phyloP scores from a whole-genome alignment of 2,797 vertebrate species.

The Pseudomugil gertrudae region DNA sequence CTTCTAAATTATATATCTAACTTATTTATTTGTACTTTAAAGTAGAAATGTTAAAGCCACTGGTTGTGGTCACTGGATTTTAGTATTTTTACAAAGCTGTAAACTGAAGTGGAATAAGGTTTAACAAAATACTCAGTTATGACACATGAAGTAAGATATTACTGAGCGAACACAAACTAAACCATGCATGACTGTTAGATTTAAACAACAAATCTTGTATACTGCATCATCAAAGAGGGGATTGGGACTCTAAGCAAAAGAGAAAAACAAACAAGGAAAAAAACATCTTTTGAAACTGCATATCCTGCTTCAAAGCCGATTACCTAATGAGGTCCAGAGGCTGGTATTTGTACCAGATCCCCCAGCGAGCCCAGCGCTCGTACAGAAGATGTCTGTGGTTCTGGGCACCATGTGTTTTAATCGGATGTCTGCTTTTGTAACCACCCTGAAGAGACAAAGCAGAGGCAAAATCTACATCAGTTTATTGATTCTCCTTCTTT shows the following conservation, averaged over 20 bases:
- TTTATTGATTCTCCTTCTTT: background rate
- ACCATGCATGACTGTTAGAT: slow-evolving; percentile 9
- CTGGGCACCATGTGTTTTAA: slow-evolving; percentile 95
- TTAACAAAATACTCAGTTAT: slow-evolving; percentile 23
- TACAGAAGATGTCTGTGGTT: slow-evolving; percentile 98
- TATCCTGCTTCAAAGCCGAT: slow-evolving; percentile 20
- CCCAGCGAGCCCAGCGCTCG: slow-evolving; percentile 98
- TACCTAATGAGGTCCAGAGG: slow-evolving; percentile 98
- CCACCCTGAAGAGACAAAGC: slow-evolving; percentile 84
- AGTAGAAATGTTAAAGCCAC: background rate
- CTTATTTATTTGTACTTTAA: slow-evolving; percentile 11
- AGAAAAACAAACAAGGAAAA: background rate
- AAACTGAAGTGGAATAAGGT: slow-evolving; percentile 2
- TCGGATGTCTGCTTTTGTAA: slow-evolving; percentile 94
- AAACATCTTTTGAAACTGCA: slow-evolving; percentile 6
- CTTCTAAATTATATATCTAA: background rate
- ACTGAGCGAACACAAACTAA: background rate
- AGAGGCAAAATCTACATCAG: background rate
- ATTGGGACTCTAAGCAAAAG: background rate
- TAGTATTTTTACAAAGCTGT: background rate
- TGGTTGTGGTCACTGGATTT: slow-evolving; percentile 6
- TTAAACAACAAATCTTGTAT: slow-evolving; percentile 12
- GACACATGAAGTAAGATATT: background rate
- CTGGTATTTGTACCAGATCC: slow-evolving; percentile 99
- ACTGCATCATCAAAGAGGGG: slow-evolving; percentile 5